These are phyloP conservation scores for Cliona cf. orientalis DNA, from an alignment of 37 sponge, comb jelly and placozoan genomes.

Conservation along the genomic window DNA sequence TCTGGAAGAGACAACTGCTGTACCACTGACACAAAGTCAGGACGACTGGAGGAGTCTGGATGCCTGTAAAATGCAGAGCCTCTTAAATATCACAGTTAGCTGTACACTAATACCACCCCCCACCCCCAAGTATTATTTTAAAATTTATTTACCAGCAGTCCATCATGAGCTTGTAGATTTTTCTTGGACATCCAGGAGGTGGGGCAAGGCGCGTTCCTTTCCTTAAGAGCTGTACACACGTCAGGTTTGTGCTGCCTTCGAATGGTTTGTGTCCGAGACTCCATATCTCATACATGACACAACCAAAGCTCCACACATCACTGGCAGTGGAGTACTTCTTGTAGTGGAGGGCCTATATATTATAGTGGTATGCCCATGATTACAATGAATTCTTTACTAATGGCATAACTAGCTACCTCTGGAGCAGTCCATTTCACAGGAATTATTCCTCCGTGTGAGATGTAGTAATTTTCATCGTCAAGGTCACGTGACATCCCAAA, in stretches of 20 bases:
- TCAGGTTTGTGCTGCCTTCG: neutral
- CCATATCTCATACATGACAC: constrained; percentile 17
- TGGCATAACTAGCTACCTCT: too few relatives aligned
- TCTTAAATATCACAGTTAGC: neutral
- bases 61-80: constrained; percentile 6
- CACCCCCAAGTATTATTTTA: too few relatives aligned
- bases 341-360: constrained; percentile 12
- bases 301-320: constrained; percentile 30
- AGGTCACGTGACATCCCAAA: constrained; percentile 62
- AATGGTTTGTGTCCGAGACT: constrained; percentile 24
- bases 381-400: too few relatives aligned
- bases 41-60: neutral
- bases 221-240: constrained; percentile 9
- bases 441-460: constrained; percentile 25
- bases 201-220: constrained; percentile 27
- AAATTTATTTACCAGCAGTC: constrained; percentile 26
- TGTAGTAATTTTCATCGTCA: constrained; percentile 40
- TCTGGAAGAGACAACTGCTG: constrained; percentile 35
- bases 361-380: too few relatives aligned
- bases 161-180: constrained; percentile 34
- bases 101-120: neutral
- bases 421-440: constrained; percentile 67
- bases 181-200: constrained; percentile 34
- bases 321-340: constrained; percentile 22
- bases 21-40: neutral